Percentiles rank a stretch among this genome's conserved stretches.
Conservation (phyloP, 2,797 vertebrate genomes). For the Leucoraja ocellata region DNA sequence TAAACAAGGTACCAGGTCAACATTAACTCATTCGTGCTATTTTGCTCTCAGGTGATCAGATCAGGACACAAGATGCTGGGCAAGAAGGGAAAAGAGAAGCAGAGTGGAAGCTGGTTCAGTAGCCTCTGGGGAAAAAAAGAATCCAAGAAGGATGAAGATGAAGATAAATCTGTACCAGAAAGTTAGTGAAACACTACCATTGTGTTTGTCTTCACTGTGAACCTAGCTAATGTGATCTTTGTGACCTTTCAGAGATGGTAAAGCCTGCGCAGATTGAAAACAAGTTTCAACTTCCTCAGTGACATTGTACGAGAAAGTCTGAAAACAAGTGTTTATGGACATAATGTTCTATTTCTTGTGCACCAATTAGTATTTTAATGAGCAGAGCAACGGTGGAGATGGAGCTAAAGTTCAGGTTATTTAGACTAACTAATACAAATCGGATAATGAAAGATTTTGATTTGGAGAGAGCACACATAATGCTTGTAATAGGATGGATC, state of each 20-base stretch:
- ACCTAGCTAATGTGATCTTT: neutral
- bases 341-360: too few species aligned
- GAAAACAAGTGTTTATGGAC: too few species aligned
- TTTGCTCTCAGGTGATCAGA: slow-evolving; percentile 66
- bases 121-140: slow-evolving; percentile 77
- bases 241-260: neutral
- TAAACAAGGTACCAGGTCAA: too few species aligned
- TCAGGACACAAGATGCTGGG: slow-evolving; percentile 78
- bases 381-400: too few species aligned
- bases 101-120: slow-evolving; percentile 76
- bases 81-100: slow-evolving; percentile 75
- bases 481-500: too few species aligned
- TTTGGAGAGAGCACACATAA: too few species aligned
- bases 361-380: too few species aligned
- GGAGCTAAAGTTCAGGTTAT: too few species aligned
- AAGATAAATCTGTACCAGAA: slow-evolving; percentile 66
- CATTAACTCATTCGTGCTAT: neutral
- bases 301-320: too few species aligned
- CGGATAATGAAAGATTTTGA: too few species aligned
- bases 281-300: neutral
- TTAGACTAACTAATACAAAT: too few species aligned
- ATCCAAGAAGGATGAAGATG: slow-evolving; percentile 67
- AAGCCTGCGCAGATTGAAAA: neutral
- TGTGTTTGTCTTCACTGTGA: neutral
- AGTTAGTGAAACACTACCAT: slow-evolving; percentile 52